Base-by-base conservation (phyloP, 2,113 vertebrate genomes). In the Xenus cinereus region DNA sequence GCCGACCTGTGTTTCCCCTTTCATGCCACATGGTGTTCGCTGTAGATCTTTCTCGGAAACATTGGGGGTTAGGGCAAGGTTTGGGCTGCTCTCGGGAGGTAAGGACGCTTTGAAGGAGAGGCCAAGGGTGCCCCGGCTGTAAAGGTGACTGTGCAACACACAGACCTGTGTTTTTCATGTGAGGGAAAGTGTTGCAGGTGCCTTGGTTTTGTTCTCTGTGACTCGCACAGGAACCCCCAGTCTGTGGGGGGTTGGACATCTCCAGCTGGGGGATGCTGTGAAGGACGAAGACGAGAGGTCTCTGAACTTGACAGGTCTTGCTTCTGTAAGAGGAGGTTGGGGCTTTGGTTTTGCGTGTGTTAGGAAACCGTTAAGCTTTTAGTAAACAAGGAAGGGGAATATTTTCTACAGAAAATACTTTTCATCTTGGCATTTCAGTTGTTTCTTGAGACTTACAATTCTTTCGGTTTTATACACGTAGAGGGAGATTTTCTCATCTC, bases 191-290 rank as follows among this genome's bases (percentile, higher is more conserved):
- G 4, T 10, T 22, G 4, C 7, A 20, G 46, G 6, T 20, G 35
- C 19, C 4, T 32, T 3, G 39, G 43, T 8, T 46, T 3, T 11
- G 3, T 13, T 14, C 14, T 43, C 12, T 35, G 13, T 53, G 56
- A 23, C 35, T 16, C 1, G 0, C 24, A 6, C 6, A 5, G 68
- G 45, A 81, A 10, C 20, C 15, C 13, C 0, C 1, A 24, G 6
- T 32, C 33, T 7, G 4, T 4, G 1, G 2, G 33, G n/a, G 53
- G 32, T 4, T 0, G 3, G 59, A 51, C 37, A 28, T 3, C 3
- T 5, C 3, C 3, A 24, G 41, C 35, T 30, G 27, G n/a, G 28
- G 22, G 16, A 17, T 64, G 72, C 43, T 54, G 57, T 16, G 67
- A 28, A 68, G 50, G 67, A 24, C 1, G 3, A 22, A 56, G 68